Conservation (phyloP, 92 coral and sea anemone species). For the Palythoa caribaeorum region DNA sequence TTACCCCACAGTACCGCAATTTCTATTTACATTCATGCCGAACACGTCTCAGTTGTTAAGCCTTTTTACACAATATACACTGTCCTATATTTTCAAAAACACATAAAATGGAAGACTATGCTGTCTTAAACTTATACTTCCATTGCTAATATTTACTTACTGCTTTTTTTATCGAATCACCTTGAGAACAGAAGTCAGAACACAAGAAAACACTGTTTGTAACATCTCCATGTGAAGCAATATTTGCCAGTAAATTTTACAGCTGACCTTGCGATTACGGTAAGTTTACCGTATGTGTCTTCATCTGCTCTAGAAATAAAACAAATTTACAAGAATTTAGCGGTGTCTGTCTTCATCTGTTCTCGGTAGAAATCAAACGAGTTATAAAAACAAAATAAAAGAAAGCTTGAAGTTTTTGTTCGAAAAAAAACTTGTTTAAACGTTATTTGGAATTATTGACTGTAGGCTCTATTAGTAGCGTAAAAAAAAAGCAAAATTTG, state of each 20-base stretch:
- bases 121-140: background rate
- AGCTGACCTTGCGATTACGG: background rate
- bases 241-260: background rate
- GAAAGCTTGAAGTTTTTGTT: no score
- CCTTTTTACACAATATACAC: background rate
- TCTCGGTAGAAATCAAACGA: no score
- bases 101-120: background rate
- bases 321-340: background rate
- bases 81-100: background rate
- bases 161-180: background rate
- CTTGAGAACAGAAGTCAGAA: background rate
- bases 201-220: background rate
- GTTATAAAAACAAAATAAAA: no score
- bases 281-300: background rate
- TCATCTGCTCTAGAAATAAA: background rate
- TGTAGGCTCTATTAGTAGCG: no score
- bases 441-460: no score
- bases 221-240: background rate
- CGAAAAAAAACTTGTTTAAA: no score
- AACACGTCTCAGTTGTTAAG: background rate
- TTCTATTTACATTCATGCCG: background rate
- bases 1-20: background rate
- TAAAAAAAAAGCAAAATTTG: no score
- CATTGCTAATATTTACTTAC: background rate
- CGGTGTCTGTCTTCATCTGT: no score